Conservation (phyloP, 2,888 invertebrate species). For the Alsophila aescularia region DNA sequence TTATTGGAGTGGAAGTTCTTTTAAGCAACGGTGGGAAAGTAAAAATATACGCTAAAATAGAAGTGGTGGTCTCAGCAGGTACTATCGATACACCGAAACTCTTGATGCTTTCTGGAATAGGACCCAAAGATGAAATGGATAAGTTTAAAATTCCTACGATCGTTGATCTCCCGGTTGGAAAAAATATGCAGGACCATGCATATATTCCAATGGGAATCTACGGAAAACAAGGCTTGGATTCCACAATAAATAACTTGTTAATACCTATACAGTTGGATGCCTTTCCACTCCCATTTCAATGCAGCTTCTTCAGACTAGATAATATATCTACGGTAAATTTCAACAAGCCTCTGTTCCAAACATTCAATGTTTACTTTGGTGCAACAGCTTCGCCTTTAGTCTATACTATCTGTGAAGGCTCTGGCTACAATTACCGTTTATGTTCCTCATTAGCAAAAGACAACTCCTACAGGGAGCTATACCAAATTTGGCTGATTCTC, state of each 20-base stretch:
- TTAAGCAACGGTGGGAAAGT: constrained; percentile 47
- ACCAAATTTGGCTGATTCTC: constrained; percentile 49
- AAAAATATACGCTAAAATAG: constrained; percentile 56
- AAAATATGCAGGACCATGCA: constrained; percentile 69
- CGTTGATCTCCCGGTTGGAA: constrained; percentile 68
- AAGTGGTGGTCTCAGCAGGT: constrained; percentile 71
- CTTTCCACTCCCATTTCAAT: constrained; percentile 60
- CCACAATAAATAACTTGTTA: constrained; percentile 59
- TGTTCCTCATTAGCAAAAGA: constrained; percentile 55
- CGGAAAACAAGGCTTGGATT: constrained; percentile 55
- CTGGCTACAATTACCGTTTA: constrained; percentile 35
- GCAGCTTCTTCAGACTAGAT: constrained; percentile 58
- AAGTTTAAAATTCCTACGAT: constrained; percentile 54
- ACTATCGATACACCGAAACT: constrained; percentile 67
- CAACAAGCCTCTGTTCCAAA: constrained; percentile 64
- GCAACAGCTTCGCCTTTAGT: constrained; percentile 55
- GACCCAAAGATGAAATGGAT: constrained; percentile 57
- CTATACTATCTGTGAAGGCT: constrained; percentile 36
- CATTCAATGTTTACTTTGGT: constrained; percentile 63
- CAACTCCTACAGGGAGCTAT: constrained; percentile 58
- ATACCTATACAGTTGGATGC: constrained; percentile 46
- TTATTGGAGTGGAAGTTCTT: constrained; percentile 61
- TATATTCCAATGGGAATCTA: constrained; percentile 51
- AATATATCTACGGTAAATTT: constrained; percentile 21
- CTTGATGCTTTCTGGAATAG: constrained; percentile 71